These are phyloP conservation scores for Psophia crepitans DNA, from an alignment of 2,113 vertebrate genomes.

Conservation along the genomic window DNA sequence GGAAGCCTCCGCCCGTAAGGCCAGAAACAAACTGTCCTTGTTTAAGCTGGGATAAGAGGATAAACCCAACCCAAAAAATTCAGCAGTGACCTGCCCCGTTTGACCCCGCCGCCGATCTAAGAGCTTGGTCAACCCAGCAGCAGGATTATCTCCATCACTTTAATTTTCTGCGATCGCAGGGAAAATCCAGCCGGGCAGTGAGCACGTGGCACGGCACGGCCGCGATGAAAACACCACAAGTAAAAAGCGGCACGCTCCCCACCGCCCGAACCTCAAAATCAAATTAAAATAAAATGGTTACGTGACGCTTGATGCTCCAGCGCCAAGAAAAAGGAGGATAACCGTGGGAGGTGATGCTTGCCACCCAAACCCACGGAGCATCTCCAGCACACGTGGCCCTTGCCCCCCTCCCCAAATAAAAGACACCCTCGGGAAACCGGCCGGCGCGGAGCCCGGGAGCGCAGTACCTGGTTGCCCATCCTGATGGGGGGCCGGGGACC, in stretches of 20 bases:
- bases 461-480: constrained; percentile 94
- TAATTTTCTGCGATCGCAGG: constrained; percentile 64
- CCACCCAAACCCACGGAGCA: neutral
- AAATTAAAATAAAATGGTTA: neutral
- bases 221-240: neutral
- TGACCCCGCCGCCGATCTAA: constrained; percentile 45
- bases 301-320: neutral
- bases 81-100: neutral
- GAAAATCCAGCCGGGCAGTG: constrained; percentile 34
- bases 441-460: neutral
- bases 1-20: neutral
- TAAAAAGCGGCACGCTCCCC: neutral
- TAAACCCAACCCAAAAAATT: constrained; percentile 56
- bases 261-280: neutral
- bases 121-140: constrained; percentile 28
- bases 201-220: neutral
- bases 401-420: neutral
- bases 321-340: neutral
- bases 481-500: constrained; percentile 96
- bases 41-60: constrained; percentile 51
- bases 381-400: neutral
- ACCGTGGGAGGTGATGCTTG: rapidly evolving
- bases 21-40: constrained; percentile 55
- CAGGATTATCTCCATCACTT: constrained; percentile 61
- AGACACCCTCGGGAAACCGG: neutral